Evolutionary conservation across 2,113 vertebrate species (phyloP).

Genomic region (Psephotus haematonotus): DNA sequence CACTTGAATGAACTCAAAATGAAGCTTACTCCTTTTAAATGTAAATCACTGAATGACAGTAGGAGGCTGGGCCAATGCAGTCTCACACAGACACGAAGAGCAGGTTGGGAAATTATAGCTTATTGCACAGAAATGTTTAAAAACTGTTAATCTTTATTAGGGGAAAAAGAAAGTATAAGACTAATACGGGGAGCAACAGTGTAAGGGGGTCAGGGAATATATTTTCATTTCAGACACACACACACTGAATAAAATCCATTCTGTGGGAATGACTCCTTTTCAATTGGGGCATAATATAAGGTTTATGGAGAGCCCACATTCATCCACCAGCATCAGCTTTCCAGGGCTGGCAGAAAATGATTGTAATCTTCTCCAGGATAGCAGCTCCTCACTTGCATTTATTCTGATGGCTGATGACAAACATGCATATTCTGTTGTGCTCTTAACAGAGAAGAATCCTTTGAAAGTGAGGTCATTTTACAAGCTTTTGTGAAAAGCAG

Average conservation of each 20-base stretch:
- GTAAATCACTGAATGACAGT: background rate
- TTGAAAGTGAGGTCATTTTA: background rate
- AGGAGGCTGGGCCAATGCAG: background rate
- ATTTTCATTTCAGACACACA: background rate
- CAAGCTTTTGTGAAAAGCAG: background rate
- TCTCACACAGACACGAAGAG: background rate
- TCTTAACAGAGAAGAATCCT: background rate
- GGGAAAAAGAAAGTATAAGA: background rate
- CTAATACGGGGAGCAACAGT: background rate
- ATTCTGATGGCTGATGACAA: background rate
- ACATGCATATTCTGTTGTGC: background rate
- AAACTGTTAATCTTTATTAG: background rate
- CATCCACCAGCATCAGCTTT: background rate
- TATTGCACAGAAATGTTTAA: background rate
- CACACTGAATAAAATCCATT: background rate
- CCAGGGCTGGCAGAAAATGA: background rate
- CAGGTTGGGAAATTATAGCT: background rate
- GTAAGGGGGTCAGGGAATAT: background rate
- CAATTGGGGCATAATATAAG: background rate
- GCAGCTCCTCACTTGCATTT: background rate
- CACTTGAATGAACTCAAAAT: background rate
- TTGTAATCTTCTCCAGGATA: background rate
- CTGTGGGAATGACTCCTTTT: background rate
- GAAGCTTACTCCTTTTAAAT: background rate
- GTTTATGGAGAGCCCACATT: background rate